Evolutionary conservation across 2,888 invertebrate species (phyloP).

Genomic region (Sesia bembeciformis): DNA sequence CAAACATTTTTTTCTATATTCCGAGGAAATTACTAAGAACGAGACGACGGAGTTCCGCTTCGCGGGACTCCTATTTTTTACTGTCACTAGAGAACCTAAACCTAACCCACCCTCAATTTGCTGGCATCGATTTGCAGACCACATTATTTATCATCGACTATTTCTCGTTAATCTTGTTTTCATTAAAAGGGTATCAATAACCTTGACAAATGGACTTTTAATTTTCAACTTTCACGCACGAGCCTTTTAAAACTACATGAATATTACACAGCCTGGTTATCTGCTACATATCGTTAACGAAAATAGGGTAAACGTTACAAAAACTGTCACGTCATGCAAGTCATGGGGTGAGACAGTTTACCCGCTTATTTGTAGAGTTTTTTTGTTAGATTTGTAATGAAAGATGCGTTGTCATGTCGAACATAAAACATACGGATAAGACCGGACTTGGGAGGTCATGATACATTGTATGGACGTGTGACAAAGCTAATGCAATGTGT

Average conservation of each 20-base stretch:
- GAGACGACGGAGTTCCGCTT: no score
- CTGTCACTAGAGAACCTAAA: no score
- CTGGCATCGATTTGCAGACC: no score
- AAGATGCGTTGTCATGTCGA: constrained; percentile 7
- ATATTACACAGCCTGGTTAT: constrained; percentile 1
- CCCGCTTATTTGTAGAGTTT: constrained; percentile 14
- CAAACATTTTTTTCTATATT: no score
- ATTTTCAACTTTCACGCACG: constrained; percentile 25
- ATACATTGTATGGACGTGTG: neutral
- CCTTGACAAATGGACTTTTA: constrained; percentile 27
- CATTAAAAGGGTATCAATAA: neutral
- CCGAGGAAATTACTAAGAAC: no score
- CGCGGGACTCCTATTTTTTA: no score
- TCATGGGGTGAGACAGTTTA: constrained; percentile 25
- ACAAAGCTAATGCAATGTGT: neutral
- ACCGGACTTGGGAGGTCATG: neutral
- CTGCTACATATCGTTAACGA: constrained; percentile 11
- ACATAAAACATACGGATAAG: neutral
- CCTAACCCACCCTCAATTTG: no score
- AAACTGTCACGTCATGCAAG: constrained; percentile 30
- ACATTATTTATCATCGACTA: no score
- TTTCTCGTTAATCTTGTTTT: neutral
- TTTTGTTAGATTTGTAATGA: constrained; percentile 24
- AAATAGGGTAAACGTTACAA: constrained; percentile 30
- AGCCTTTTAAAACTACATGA: constrained; percentile 1